Base-by-base conservation (phyloP, 2,888 invertebrate genomes). In the Mythimna impura region DNA sequence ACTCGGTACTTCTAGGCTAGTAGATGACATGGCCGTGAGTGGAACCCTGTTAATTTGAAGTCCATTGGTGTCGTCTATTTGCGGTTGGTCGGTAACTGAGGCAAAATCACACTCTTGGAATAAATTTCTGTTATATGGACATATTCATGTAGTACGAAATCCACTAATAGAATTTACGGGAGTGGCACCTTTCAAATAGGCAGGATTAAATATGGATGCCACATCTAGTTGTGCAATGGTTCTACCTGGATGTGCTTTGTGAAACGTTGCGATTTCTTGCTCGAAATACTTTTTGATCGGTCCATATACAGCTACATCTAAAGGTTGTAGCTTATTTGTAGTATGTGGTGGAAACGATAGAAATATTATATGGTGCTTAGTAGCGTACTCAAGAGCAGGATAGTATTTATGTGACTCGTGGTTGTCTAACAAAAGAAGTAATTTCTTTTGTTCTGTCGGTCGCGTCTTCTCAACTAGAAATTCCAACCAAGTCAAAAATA, bases 351-450 rank as follows among this genome's bases (percentile, higher is more conserved):
- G 76, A 67, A 87, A 82, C 20, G 72, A 70, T 25, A 79, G 55
- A 50, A 75, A 55, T 8, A 71, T 58, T 30, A 71, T 40, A 30
- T 79, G 79, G 71, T 89, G 88, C 66, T 88, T 71, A 58, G 77
- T 69, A 17, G 87, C 88, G 76, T 83, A 88, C 36, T 88, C 84
- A 62, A 90, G 78, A 71, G 87, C 87, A 72, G 84, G 85, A 71
- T 84, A 84, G 76, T 86, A 89, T 69, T 88, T 89, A 70, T 90
- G 89, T 36, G 81, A 84, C 66, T 87, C 87, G 70, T 90, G 87
- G 73, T 89, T 90, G 65, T 89, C 88, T 52, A 52, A 52, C 40
- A 40, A 40, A 40, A 40, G 40, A 40, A 40, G 40, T 40, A 40
- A 40, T 40, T 40, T 80, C 84, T 61, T 68, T 87, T 83, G 81